Base-by-base conservation (phyloP, 30 jellyfish, hydroid and myxozoan species). In the Turritopsis rubra region DNA sequence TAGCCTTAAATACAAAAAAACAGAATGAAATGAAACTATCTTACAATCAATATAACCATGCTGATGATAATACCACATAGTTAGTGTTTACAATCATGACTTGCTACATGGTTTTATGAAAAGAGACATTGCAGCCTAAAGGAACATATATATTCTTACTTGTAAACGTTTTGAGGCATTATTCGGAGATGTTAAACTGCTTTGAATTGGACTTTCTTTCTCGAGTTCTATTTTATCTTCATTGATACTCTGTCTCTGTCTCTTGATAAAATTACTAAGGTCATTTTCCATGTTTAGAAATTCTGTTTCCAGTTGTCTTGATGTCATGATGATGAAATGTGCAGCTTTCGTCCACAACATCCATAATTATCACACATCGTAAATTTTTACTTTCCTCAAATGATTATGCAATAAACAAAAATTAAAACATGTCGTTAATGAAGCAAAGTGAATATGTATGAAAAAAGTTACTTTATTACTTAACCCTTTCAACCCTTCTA, bases 201-300 rank as follows among this genome's bases (percentile, higher is more conserved):
- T 41, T 41, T 66, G 30, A 7, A 1, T 66, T 66, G 77, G 77
- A 0, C 31, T 20, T 24, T 29, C 23, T 29, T 23, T 74, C 23
- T 74, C 54, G 16, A 74, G 65, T 23, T 26, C 82, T 23, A 7
- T 22, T 74, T 29, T 26, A 74, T 74, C 82, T 74, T 74, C 23
- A n/a, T 23, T 19, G 0, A 74, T 20, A 23, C 27, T 74, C 9
- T 19, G 54, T 74, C 41, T 74, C 53, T 29, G 28, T 23, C 19
- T 13, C 23, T 26, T 21, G 9, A 74, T 1, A 21, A 74, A 23
- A 23, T 23, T 16, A 74, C 27, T 21, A 23, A 74, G 41, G 24
- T 74, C 82, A 74, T 74, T 29, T 23, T 74, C 82, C 53, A 74
- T 74, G 24, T 26, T 29, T 9, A 23, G 9, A 17, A 74, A 29